Conservation (phyloP, 1,140 invertebrate genomes). For the Pseudoatta argentina region DNA sequence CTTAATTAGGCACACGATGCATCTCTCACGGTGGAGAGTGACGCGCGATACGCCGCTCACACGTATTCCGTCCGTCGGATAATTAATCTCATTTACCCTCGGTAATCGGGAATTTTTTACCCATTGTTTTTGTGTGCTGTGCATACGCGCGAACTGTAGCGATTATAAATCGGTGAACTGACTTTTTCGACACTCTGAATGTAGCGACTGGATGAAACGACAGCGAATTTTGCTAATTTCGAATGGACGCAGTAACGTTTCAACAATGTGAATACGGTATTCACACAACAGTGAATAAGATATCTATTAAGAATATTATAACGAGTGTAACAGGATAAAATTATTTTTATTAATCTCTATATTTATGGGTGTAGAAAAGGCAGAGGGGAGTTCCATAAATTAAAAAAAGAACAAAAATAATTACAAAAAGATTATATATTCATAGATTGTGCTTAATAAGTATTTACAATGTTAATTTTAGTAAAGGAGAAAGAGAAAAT, state of each 20-base stretch:
- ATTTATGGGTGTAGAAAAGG: too few species aligned
- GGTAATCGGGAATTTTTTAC: slow-evolving; percentile 9
- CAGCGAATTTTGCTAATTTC: background rate
- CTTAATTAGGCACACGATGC: slow-evolving; percentile 48
- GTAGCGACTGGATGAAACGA: background rate
- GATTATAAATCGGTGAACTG: background rate
- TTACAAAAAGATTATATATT: too few species aligned
- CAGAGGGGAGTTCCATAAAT: too few species aligned
- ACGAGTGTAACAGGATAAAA: background rate
- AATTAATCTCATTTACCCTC: slow-evolving; percentile 40
- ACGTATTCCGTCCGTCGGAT: background rate
- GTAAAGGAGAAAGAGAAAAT: too few species aligned
- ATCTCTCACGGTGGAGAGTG: slow-evolving; percentile 18
- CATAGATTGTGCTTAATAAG: too few species aligned
- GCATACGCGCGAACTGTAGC: background rate
- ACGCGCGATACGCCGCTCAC: background rate
- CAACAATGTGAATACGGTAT: background rate
- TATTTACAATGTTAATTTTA: too few species aligned
- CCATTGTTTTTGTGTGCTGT: background rate
- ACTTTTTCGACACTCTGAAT: background rate
- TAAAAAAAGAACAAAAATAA: too few species aligned
- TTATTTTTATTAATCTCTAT: background rate
- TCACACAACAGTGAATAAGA: background rate
- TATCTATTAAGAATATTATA: background rate
- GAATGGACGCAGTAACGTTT: background rate